These are phyloP conservation scores for Lamellibrachia luymesi DNA, from an alignment of 1,140 invertebrate genomes.

Conservation along the genomic window DNA sequence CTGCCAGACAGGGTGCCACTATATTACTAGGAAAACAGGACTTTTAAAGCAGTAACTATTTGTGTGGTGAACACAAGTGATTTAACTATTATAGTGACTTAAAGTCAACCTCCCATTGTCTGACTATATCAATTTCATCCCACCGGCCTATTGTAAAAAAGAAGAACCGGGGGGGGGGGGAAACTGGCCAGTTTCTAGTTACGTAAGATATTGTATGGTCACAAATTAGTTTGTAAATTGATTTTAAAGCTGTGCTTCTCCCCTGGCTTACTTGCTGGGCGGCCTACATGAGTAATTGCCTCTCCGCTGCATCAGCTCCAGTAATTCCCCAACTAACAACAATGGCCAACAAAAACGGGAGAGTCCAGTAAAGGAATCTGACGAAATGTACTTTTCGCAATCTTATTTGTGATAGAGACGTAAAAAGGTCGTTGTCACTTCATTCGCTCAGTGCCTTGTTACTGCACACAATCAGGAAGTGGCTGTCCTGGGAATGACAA, in stretches of 20 bases:
- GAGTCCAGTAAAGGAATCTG: neutral
- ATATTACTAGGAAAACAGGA: too few species aligned
- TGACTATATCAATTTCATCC: too few species aligned
- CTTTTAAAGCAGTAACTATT: too few species aligned
- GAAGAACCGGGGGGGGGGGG: too few species aligned
- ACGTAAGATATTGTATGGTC: neutral
- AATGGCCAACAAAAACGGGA: neutral
- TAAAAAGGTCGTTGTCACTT: neutral
- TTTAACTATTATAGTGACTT: too few species aligned
- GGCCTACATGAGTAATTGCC: neutral
- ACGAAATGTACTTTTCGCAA: neutral
- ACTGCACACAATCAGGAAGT: neutral
- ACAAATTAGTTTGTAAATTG: slow-evolving; percentile 6
- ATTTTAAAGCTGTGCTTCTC: neutral
- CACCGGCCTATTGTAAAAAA: too few species aligned
- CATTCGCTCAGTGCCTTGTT: neutral
- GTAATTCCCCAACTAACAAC: neutral
- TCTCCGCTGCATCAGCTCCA: neutral
- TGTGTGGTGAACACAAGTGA: too few species aligned
- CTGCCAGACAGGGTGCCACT: too few species aligned
- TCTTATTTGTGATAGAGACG: neutral
- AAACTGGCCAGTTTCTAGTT: neutral
- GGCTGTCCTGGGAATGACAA: neutral
- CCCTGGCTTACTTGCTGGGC: neutral
- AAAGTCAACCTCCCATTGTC: too few species aligned